Evolutionary conservation across 2,113 vertebrate species (phyloP).

Genomic region (Euleptes europaea): DNA sequence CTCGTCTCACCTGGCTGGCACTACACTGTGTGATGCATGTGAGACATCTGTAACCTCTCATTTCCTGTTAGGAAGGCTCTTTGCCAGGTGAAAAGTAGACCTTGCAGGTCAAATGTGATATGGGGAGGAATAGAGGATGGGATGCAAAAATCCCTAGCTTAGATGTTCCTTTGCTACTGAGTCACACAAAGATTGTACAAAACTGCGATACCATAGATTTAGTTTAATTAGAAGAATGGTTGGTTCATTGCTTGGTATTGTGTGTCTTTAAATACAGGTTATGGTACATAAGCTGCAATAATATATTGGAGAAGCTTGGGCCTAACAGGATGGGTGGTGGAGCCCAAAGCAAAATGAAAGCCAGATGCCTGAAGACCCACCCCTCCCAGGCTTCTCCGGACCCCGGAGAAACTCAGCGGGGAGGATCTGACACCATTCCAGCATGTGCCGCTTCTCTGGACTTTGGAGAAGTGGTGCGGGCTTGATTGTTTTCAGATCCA

Average conservation of each 20-base stretch:
- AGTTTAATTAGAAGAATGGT: background rate
- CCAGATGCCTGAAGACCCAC: background rate
- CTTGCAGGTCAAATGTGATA: no score
- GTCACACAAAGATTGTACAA: background rate
- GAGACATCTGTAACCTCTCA: no score
- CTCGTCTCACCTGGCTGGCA: background rate
- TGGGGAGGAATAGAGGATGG: background rate
- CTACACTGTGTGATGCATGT: background rate
- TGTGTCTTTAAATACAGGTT: background rate
- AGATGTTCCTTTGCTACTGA: background rate
- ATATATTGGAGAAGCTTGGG: background rate
- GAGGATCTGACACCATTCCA: no score
- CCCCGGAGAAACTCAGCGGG: no score
- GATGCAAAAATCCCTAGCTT: background rate
- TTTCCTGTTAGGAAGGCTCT: no score
- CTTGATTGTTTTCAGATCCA: no score
- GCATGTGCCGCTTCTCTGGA: no score
- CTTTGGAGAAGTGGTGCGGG: no score
- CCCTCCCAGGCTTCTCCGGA: no score
- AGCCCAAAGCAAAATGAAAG: background rate
- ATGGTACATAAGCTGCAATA: background rate
- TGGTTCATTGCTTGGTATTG: background rate
- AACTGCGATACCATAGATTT: background rate
- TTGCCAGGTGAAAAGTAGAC: no score
- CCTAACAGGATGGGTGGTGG: background rate